Conservation (phyloP, 2,113 vertebrate genomes). For the Pavo muticus region DNA sequence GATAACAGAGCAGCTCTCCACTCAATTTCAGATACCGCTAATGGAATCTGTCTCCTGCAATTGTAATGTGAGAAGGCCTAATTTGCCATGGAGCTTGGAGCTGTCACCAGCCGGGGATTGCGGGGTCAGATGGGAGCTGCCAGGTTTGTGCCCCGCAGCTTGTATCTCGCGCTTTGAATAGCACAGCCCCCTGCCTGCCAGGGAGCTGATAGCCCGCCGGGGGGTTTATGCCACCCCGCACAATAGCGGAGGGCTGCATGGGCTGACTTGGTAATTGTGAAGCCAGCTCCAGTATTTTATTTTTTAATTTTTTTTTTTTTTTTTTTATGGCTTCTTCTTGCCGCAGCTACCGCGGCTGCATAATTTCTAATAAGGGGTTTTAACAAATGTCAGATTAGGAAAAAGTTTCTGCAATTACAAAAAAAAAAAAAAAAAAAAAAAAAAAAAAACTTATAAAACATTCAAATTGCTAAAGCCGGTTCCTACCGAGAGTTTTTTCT, state of each 20-base stretch:
- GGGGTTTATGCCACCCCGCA: conserved; percentile 99
- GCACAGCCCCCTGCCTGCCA: conserved; percentile 99
- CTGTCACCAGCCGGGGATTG: conserved; percentile 99
- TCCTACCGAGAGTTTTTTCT: conserved; percentile 65
- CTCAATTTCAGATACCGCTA: conserved; percentile 99
- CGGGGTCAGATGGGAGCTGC: conserved; percentile 99
- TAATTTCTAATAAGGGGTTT: conserved; percentile 89
- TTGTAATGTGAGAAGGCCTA: conserved; percentile 99
- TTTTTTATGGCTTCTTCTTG: neutral
- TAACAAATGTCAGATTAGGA: conserved; percentile 90
- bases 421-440: neutral
- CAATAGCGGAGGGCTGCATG: conserved; percentile 98
- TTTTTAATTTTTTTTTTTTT: fast-evolving
- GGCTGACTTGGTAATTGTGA: conserved; percentile 99
- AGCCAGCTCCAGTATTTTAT: conserved; percentile 82
- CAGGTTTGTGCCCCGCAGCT: conserved; percentile 99
- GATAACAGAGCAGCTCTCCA: conserved; percentile 99
- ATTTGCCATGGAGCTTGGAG: conserved; percentile 99
- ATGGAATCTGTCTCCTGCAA: conserved; percentile 99
- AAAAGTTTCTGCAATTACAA: conserved; percentile 87
- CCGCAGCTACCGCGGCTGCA: conserved; percentile 89
- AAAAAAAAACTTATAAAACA: conserved; percentile 81
- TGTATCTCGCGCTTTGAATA: conserved; percentile 99
- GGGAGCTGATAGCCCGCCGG: conserved; percentile 99
- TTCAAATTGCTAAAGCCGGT: conserved; percentile 88